Conservation (phyloP, 2,888 invertebrate genomes). For the Malachius bipustulatus region DNA sequence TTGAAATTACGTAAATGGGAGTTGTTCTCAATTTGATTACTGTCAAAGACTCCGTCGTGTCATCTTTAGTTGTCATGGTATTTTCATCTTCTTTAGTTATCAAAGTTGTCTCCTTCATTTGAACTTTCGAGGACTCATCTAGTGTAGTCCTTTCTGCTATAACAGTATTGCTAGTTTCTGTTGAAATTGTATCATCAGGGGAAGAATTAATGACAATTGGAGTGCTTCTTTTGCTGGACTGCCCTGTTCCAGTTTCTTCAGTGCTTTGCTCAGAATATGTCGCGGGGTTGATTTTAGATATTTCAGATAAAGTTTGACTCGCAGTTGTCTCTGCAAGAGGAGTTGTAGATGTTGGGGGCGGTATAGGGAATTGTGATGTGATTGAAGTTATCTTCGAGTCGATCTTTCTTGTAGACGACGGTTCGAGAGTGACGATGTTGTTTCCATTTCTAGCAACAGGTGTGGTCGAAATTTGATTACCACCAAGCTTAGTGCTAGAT, state of each 20-base stretch:
- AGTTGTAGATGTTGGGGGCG: slow-evolving; percentile 9
- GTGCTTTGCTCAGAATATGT: no score
- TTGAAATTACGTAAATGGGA: not conserved
- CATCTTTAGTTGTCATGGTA: slow-evolving; percentile 6
- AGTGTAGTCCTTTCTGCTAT: slow-evolving; percentile 9
- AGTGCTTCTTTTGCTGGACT: no score
- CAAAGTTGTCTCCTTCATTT: slow-evolving; percentile 3
- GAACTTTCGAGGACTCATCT: no score
- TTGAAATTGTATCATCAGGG: no score
- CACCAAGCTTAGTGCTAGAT: slow-evolving; percentile 17
- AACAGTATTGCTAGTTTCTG: slow-evolving; percentile 15
- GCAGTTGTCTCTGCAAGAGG: slow-evolving; percentile 8
- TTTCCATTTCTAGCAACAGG: not conserved
- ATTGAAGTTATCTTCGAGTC: not conserved
- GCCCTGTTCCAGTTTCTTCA: no score
- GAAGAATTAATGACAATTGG: no score
- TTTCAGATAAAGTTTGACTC: no score
- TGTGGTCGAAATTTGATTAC: slow-evolving; percentile 9
- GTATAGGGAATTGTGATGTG: slow-evolving; percentile 8
- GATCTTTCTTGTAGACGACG: slow-evolving; percentile 14
- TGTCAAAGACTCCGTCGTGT: no score
- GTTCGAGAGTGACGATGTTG: slow-evolving; percentile 19
- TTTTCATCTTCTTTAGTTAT: slow-evolving; percentile 17
- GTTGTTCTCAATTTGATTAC: not conserved
- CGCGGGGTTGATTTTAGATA: no score